Evolutionary conservation across 2,888 invertebrate species (phyloP).

Genomic region (Catonia carolina): DNA sequence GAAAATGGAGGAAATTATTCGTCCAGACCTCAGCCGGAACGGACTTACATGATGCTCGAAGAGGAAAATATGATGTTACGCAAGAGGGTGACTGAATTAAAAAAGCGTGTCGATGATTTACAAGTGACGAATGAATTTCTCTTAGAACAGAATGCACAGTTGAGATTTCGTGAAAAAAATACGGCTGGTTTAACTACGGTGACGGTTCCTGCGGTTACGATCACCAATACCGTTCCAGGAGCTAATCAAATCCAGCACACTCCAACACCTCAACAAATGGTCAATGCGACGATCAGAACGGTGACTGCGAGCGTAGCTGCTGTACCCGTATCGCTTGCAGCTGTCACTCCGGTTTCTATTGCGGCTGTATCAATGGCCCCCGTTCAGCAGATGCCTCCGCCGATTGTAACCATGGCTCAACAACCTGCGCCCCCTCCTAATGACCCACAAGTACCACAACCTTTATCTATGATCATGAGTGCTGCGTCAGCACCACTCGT

Average conservation of each 20-base stretch:
- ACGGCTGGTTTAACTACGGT: slow-evolving; percentile 49
- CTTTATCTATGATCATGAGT: slow-evolving; percentile 52
- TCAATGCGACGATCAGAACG: slow-evolving; percentile 47
- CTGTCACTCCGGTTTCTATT: slow-evolving; percentile 53
- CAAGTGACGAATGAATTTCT: slow-evolving; percentile 68
- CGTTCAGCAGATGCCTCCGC: slow-evolving; percentile 42
- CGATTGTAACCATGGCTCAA: slow-evolving; percentile 54
- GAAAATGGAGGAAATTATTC: slow-evolving; percentile 31
- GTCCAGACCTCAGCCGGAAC: slow-evolving; percentile 26
- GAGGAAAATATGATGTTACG: slow-evolving; percentile 62
- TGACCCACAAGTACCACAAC: slow-evolving; percentile 46
- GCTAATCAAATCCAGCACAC: slow-evolving; percentile 43
- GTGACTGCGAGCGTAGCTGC: slow-evolving; percentile 54
- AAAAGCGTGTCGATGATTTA: slow-evolving; percentile 60
- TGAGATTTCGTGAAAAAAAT: slow-evolving; percentile 54
- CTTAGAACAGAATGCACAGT: slow-evolving; percentile 66
- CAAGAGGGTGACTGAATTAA: slow-evolving; percentile 60
- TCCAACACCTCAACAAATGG: slow-evolving; percentile 46
- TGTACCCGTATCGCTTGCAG: slow-evolving; percentile 54
- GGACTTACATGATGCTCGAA: slow-evolving; percentile 47
- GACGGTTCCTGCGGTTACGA: slow-evolving; percentile 54
- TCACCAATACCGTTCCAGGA: slow-evolving; percentile 47
- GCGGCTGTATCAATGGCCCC: slow-evolving; percentile 51
- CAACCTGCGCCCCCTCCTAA: slow-evolving; percentile 34
- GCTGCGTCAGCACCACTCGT: slow-evolving; percentile 54